phyloP scores from a whole-genome alignment of 2,113 vertebrate genomes.

The Gyps fulvus region DNA sequence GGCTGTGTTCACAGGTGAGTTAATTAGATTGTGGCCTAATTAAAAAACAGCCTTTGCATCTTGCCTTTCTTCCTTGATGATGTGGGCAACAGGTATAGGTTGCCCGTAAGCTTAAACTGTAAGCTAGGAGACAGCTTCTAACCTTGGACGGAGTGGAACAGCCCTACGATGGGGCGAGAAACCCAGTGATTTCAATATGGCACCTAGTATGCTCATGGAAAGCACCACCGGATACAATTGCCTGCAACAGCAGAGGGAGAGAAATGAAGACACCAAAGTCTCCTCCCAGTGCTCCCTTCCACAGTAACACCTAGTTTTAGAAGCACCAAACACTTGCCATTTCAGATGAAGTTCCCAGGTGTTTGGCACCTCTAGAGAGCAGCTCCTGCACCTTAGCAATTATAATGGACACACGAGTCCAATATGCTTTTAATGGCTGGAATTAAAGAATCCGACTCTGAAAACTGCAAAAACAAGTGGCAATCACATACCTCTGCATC shows the following conservation, averaged over 20 bases:
- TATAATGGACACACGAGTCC: accelerated
- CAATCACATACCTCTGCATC: not conserved
- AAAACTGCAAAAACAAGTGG: not conserved
- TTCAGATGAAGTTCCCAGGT: not conserved
- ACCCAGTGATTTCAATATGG: not conserved
- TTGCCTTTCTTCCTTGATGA: not conserved
- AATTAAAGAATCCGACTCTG: not conserved
- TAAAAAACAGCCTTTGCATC: slow-evolving; percentile 1
- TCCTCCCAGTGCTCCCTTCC: not conserved
- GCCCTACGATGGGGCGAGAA: accelerated
- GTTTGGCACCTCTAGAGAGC: not conserved
- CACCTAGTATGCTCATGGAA: not conserved
- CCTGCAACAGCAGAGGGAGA: not conserved
- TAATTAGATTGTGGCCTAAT: slow-evolving; percentile 5
- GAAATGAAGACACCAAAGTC: not conserved
- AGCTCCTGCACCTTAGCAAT: not conserved
- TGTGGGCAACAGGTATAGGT: not conserved
- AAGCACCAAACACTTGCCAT: not conserved
- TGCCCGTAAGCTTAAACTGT: not conserved
- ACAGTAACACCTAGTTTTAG: not conserved
- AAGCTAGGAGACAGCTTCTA: not conserved
- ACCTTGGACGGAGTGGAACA: not conserved
- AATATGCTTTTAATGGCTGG: not conserved
- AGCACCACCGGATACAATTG: not conserved
- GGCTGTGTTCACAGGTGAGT: not conserved